phyloP scores from a whole-genome alignment of 1,140 invertebrate species.

The Microvelia longipes region DNA sequence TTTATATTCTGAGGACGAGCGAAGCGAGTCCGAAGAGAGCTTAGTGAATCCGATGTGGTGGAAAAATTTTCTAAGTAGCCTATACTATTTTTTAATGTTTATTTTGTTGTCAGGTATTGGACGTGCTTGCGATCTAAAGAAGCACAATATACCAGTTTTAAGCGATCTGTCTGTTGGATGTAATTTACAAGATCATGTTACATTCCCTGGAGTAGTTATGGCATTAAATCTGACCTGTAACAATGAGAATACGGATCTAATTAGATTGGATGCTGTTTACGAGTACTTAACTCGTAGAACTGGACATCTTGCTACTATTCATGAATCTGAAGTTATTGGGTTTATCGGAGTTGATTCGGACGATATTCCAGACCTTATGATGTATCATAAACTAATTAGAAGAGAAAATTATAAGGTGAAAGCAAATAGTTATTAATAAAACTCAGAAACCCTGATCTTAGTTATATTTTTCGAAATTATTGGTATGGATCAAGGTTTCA shows the following conservation, averaged over 20 bases:
- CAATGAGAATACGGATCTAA: not conserved
- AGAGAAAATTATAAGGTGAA: not conserved
- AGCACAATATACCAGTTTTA: conserved; percentile 13
- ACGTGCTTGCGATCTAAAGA: conserved; percentile 29
- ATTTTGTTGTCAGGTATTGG: conserved; percentile 34
- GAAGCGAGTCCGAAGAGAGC: too few species aligned
- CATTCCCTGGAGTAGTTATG: conserved; percentile 10
- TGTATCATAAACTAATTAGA: conserved; percentile 7
- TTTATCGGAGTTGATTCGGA: conserved; percentile 30
- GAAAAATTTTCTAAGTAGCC: too few species aligned
- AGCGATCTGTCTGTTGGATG: conserved; percentile 9
- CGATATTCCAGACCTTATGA: conserved; percentile 30
- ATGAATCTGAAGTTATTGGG: conserved; percentile 28
- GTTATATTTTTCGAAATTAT: too few species aligned
- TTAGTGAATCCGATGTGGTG: too few species aligned
- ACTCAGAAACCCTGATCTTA: too few species aligned
- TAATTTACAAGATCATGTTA: conserved; percentile 13
- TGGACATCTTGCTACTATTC: conserved; percentile 28
- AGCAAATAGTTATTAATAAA: too few species aligned
- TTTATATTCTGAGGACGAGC: too few species aligned
- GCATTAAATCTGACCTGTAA: conserved; percentile 9
- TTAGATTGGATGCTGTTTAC: conserved; percentile 5
- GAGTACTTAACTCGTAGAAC: conserved; percentile 9
- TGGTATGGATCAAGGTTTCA: too few species aligned
- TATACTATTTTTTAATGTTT: too few species aligned